Conservation (phyloP, 2,797 vertebrate genomes). For the Myotis daubentonii region DNA sequence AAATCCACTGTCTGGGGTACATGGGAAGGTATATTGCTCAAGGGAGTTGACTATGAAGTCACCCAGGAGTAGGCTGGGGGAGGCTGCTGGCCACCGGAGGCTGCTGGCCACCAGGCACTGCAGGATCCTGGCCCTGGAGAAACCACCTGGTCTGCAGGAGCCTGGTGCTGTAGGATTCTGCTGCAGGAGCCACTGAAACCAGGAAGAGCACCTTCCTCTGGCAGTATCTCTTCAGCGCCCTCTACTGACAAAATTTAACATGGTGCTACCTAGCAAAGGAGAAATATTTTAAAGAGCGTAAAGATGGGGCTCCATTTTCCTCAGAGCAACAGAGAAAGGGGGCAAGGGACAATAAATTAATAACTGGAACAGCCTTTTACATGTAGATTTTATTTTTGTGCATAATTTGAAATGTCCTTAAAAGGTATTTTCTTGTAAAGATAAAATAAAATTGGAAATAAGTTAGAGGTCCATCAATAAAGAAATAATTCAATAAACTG, state of each 20-base stretch:
- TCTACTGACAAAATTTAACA: background rate
- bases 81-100: background rate
- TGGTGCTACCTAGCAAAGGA: background rate
- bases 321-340: background rate
- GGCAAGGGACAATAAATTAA: background rate
- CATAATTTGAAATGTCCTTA: background rate
- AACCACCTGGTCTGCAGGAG: background rate
- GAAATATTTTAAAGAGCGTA: background rate
- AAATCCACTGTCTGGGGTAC: background rate
- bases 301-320: background rate
- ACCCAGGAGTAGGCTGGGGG: background rate
- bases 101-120: background rate
- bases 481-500: background rate
- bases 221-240: background rate
- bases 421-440: background rate
- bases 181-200: background rate
- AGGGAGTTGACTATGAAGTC: background rate
- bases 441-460: constrained; percentile 15
- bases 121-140: background rate
- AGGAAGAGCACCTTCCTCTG: background rate
- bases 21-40: background rate
- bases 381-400: constrained; percentile 13
- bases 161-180: background rate
- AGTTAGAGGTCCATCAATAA: background rate
- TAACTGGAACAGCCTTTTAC: background rate